Evolutionary conservation across 2,888 invertebrate genomes (phyloP).

Genomic region (Apeira syringaria): DNA sequence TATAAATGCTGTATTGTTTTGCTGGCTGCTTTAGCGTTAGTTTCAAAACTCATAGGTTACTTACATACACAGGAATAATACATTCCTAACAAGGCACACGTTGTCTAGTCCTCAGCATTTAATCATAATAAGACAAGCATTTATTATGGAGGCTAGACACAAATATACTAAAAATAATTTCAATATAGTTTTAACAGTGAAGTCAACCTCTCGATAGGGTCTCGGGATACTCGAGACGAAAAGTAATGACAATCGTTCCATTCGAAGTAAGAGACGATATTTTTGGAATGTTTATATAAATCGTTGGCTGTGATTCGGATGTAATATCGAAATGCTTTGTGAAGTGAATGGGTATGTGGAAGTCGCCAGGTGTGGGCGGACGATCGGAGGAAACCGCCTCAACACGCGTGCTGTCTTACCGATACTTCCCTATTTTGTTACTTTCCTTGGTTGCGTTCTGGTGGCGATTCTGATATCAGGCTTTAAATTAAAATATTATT

Average conservation of each 20-base stretch:
- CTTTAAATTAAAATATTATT: too few species aligned
- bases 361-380: slow-evolving; percentile 17
- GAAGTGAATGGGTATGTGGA: slow-evolving; percentile 26
- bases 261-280: slow-evolving; percentile 35
- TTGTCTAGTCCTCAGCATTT: slow-evolving; percentile 17
- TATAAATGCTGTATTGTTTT: slow-evolving; percentile 6
- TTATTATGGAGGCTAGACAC: slow-evolving; percentile 12
- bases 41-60: slow-evolving; percentile 8
- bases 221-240: slow-evolving; percentile 2
- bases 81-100: slow-evolving; percentile 7
- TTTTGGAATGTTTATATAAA: slow-evolving; percentile 59
- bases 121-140: slow-evolving; percentile 7
- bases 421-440: background rate
- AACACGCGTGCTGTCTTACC: background rate
- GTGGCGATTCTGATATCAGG: too few species aligned
- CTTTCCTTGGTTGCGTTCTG: background rate
- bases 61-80: slow-evolving; percentile 1
- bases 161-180: background rate
- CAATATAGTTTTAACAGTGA: too few species aligned
- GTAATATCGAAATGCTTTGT: slow-evolving; percentile 43
- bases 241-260: slow-evolving; percentile 1
- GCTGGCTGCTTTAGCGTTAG: slow-evolving; percentile 2
- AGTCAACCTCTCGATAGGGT: background rate
- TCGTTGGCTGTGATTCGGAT: slow-evolving; percentile 70
- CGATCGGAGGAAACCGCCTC: background rate